phyloP scores from a whole-genome alignment of 2,113 vertebrate genomes.

The Pseudorectes ferrugineus region DNA sequence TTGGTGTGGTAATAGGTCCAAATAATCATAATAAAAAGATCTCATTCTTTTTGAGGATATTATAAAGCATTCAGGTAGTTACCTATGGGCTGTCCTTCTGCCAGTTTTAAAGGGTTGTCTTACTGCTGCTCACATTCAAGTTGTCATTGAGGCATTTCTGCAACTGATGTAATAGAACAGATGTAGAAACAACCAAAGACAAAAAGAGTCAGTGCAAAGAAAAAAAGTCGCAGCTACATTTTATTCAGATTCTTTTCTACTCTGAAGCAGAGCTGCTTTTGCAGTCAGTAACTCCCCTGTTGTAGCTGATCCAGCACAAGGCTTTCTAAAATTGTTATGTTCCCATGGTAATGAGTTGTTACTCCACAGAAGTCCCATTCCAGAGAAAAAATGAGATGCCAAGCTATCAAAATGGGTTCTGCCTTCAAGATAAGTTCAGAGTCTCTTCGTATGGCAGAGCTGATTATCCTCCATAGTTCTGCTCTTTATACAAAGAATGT shows the following conservation, averaged over 20 bases:
- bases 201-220: not conserved
- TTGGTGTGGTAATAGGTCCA: conserved; percentile 48
- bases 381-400: not conserved
- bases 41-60: conserved; percentile 59
- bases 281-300: not conserved
- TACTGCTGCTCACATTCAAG: conserved; percentile 64
- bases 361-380: not conserved
- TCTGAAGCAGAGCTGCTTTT: not conserved
- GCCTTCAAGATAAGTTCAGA: not conserved
- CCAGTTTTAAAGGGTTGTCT: conserved; percentile 71
- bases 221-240: not conserved
- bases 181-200: not conserved
- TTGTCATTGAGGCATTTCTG: conserved; percentile 18
- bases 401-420: not conserved
- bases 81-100: conserved; percentile 67
- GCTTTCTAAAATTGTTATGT: not conserved
- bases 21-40: not conserved
- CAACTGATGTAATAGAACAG: not conserved
- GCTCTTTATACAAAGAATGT: not conserved
- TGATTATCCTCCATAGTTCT: not conserved
- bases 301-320: not conserved
- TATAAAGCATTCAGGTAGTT: conserved; percentile 68
- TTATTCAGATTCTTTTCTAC: not conserved
- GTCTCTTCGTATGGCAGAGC: not conserved
- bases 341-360: not conserved